A percentile compares a stretch with the other conserved stretches of the same genome.
These are phyloP conservation scores for Eustalomyia histrio DNA, from an alignment of 2,888 invertebrate genomes.

Conservation along the genomic window DNA sequence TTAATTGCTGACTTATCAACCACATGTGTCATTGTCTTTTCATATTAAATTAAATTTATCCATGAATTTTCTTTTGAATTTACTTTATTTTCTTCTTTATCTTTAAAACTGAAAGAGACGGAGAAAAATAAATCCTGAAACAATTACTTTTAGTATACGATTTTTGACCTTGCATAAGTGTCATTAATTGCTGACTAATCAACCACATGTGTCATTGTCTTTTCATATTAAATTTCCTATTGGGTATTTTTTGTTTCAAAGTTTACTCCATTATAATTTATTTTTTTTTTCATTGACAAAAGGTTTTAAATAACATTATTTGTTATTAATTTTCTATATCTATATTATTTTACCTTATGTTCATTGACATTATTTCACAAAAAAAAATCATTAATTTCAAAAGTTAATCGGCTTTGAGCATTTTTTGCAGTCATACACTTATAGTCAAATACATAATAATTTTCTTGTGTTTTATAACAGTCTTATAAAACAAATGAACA, in stretches of 20 bases:
- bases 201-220: neutral
- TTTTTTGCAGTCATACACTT: neutral
- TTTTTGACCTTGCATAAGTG: neutral
- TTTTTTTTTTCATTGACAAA: constrained; percentile 16
- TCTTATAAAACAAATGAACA: too few species aligned
- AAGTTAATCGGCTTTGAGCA: constrained; percentile 21
- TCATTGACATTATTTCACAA: constrained; percentile 39
- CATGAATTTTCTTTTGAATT: too few species aligned
- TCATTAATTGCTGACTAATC: neutral
- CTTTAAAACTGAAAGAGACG: too few species aligned
- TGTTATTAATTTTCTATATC: neutral
- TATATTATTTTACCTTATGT: constrained; percentile 31
- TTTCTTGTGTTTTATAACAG: too few species aligned
- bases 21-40: neutral
- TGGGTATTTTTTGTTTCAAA: neutral
- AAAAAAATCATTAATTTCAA: constrained; percentile 8
- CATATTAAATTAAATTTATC: neutral
- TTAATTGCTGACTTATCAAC: neutral
- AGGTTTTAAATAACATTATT: constrained; percentile 31
- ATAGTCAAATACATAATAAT: too few species aligned
- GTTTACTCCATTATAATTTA: neutral
- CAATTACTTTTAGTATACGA: too few species aligned
- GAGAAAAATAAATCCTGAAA: too few species aligned
- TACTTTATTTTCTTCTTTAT: too few species aligned
- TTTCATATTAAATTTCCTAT: neutral